Conservation (phyloP, 2,797 vertebrate genomes). For the Lutjanus argentimaculatus region DNA sequence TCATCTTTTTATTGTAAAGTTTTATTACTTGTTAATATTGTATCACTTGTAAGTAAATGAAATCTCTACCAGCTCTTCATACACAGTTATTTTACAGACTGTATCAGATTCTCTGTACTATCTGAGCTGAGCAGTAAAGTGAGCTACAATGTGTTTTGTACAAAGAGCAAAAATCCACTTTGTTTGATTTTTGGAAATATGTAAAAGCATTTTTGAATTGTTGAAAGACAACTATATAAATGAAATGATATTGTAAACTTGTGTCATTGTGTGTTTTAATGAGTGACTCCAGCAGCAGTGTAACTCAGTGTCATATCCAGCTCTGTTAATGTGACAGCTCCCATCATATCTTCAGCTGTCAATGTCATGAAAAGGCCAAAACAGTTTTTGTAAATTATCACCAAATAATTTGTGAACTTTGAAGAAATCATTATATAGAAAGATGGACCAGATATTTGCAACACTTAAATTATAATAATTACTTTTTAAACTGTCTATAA, state of each 20-base stretch:
- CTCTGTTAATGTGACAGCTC: no score
- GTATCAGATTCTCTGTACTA: neutral
- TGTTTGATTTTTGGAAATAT: conserved; percentile 36
- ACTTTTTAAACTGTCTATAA: no score
- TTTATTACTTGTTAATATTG: conserved; percentile 5
- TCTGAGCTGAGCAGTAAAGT: conserved; percentile 15
- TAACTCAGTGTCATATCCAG: neutral
- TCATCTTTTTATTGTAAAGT: conserved; percentile 16
- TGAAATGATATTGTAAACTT: conserved; percentile 49
- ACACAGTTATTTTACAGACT: neutral
- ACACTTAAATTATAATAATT: no score
- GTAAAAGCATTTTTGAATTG: conserved; percentile 35
- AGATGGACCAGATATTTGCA: no score
- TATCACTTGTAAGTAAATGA: conserved; percentile 5
- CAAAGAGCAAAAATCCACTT: conserved; percentile 30
- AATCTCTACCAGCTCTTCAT: conserved; percentile 19
- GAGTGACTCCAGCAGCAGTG: neutral
- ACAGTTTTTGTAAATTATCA: no score
- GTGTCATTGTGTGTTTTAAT: conserved; percentile 17
- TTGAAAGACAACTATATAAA: conserved; percentile 39
- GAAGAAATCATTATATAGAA: no score
- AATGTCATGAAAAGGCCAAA: no score
- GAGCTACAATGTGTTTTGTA: conserved; percentile 33
- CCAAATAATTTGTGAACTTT: no score
- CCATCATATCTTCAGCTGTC: no score